phyloP scores from a whole-genome alignment of 1,140 invertebrate genomes.

The Sarcophaga bullata region DNA sequence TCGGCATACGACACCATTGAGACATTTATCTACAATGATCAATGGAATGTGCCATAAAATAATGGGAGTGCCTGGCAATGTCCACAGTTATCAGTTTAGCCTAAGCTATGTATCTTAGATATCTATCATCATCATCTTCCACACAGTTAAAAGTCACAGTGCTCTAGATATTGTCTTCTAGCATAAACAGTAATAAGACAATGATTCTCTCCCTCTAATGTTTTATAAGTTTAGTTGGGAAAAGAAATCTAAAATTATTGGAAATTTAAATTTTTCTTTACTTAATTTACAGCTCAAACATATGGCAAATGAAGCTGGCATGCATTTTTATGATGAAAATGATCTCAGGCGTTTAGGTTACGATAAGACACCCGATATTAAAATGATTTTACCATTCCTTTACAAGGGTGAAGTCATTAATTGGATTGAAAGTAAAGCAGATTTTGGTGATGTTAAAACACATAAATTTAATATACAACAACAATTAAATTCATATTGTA shows the following conservation, averaged over 20 bases:
- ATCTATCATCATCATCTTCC: too few relatives aligned
- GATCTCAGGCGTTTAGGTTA: conserved; percentile 83
- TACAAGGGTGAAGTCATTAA: conserved; percentile 88
- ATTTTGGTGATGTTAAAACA: conserved; percentile 86
- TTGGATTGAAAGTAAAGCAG: conserved; percentile 97
- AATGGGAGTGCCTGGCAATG: too few relatives aligned
- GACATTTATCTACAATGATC: too few relatives aligned
- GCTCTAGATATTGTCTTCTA: too few relatives aligned
- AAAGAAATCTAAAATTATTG: not conserved
- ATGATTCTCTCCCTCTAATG: too few relatives aligned
- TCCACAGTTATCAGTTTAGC: too few relatives aligned
- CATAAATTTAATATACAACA: conserved; percentile 88
- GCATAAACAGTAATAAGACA: not conserved
- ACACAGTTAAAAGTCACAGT: too few relatives aligned
- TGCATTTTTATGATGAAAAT: conserved; percentile 84
- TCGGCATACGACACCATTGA: too few relatives aligned
- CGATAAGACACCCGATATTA: conserved; percentile 95
- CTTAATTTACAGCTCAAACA: conserved; percentile 67
- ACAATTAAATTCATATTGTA: conserved; percentile 91
- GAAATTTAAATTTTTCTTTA: not conserved
- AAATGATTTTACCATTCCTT: conserved; percentile 88
- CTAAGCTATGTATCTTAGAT: too few relatives aligned
- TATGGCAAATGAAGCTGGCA: conserved; percentile 70
- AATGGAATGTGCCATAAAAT: too few relatives aligned
- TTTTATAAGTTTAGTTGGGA: too few relatives aligned